phyloP scores from a whole-genome alignment of 2,888 invertebrate genomes.

The Acrobasis repandana region DNA sequence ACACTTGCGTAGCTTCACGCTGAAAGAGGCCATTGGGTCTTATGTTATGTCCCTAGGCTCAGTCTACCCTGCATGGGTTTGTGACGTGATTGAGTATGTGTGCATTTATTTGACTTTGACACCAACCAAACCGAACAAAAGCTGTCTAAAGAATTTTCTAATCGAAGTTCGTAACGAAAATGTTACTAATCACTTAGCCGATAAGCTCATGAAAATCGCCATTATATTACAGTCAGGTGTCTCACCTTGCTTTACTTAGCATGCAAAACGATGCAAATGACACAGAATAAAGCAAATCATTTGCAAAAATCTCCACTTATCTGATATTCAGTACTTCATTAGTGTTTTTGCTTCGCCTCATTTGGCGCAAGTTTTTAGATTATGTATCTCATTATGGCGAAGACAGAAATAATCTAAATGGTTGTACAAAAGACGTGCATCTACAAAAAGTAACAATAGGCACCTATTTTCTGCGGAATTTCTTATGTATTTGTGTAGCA shows the following conservation, averaged over 20 bases:
- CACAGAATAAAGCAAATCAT: constrained; percentile 20
- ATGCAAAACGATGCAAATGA: constrained; percentile 23
- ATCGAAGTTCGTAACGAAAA: too few species aligned
- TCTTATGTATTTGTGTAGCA: too few species aligned
- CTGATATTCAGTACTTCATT: constrained; percentile 6
- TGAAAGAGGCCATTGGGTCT: too few species aligned
- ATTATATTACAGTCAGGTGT: constrained; percentile 7
- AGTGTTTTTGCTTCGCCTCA: constrained; percentile 2
- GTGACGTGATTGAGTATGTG: too few species aligned
- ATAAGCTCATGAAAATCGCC: neutral
- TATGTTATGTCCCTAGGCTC: too few species aligned
- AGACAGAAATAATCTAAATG: neutral
- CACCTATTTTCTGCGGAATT: too few species aligned
- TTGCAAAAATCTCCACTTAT: constrained; percentile 18
- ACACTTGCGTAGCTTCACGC: too few species aligned
- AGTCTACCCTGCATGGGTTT: too few species aligned
- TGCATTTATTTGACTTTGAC: too few species aligned
- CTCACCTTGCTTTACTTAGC: constrained; percentile 3
- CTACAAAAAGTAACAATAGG: neutral
- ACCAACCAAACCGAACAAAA: too few species aligned
- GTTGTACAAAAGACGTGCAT: neutral
- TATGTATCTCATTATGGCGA: neutral
- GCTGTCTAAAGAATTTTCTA: too few species aligned
- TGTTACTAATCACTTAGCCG: neutral
- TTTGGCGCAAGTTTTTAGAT: neutral